Conservation (phyloP, 35 echinoderm and acorn worm genomes). For the Amphiura filiformis region DNA sequence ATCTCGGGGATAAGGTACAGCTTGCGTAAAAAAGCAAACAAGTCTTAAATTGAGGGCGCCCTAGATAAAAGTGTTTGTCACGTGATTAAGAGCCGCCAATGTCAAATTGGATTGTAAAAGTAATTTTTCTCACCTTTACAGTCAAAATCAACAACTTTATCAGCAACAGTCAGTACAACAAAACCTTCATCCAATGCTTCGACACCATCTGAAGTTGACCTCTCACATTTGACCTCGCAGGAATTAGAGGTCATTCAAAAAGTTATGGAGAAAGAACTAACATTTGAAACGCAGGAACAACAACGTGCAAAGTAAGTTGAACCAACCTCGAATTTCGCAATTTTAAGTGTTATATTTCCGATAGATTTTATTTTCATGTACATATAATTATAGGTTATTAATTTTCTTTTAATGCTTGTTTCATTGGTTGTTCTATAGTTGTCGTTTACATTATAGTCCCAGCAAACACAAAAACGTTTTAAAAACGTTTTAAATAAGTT, state of each 20-base stretch:
- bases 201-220: constrained; percentile 31
- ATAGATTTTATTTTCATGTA: too few relatives aligned
- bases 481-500: too few relatives aligned
- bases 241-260: constrained; percentile 35
- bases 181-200: background rate
- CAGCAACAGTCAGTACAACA: background rate
- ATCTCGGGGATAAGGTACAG: too few relatives aligned
- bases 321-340: too few relatives aligned
- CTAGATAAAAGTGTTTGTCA: too few relatives aligned
- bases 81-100: background rate
- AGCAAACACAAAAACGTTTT: too few relatives aligned
- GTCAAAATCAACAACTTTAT: background rate
- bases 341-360: too few relatives aligned
- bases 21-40: background rate
- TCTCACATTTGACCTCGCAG: constrained; percentile 41
- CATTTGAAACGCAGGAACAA: constrained; percentile 28
- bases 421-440: too few relatives aligned
- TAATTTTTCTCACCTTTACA: background rate
- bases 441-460: too few relatives aligned
- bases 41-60: too few relatives aligned
- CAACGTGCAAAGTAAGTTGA: constrained; percentile 15
- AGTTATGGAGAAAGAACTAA: constrained; percentile 26
- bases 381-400: too few relatives aligned
- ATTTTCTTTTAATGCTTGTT: too few relatives aligned
- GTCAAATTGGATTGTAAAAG: background rate